These are phyloP conservation scores for Tridacna crocea DNA, from an alignment of 2,888 invertebrate genomes.

Conservation along the genomic window DNA sequence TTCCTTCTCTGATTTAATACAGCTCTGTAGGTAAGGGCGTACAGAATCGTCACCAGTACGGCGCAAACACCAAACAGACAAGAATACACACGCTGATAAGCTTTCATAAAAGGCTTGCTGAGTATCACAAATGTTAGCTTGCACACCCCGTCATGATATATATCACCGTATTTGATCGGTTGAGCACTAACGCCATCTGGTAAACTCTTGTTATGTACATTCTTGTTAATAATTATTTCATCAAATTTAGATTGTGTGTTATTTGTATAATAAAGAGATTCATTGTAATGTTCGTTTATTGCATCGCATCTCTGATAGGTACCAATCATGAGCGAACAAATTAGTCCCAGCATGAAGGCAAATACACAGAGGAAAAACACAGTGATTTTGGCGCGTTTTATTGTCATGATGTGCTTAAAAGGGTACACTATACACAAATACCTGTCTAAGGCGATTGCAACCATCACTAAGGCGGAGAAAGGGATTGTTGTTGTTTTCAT, in stretches of 20 bases:
- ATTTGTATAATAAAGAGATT: neutral
- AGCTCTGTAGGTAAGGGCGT: constrained; percentile 75
- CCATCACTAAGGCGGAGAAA: constrained; percentile 80
- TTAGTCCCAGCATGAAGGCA: constrained; percentile 61
- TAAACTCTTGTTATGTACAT: neutral
- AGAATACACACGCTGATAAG: constrained; percentile 75
- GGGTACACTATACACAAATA: constrained; percentile 81
- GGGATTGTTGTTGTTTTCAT: constrained; percentile 79
- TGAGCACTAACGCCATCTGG: neutral
- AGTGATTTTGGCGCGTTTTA: constrained; percentile 67
- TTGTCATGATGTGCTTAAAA: constrained; percentile 79
- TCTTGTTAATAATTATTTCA: neutral
- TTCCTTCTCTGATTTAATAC: constrained; percentile 53
- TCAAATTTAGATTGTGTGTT: constrained; percentile 14
- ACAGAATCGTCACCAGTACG: constrained; percentile 79
- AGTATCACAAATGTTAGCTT: constrained; percentile 60
- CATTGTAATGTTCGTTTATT: neutral
- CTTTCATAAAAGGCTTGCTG: constrained; percentile 61
- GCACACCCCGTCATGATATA: constrained; percentile 63
- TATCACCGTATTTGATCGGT: constrained; percentile 15
- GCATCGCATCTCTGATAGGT: constrained; percentile 28
- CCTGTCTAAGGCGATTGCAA: constrained; percentile 76
- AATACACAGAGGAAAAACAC: constrained; percentile 56
- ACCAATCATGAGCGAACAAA: constrained; percentile 65
- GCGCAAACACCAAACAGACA: constrained; percentile 79